Evolutionary conservation across 2,797 vertebrate genomes (phyloP), one percentile per base, ranked within the genome.

Genomic region (Manis pentadactyla): DNA sequence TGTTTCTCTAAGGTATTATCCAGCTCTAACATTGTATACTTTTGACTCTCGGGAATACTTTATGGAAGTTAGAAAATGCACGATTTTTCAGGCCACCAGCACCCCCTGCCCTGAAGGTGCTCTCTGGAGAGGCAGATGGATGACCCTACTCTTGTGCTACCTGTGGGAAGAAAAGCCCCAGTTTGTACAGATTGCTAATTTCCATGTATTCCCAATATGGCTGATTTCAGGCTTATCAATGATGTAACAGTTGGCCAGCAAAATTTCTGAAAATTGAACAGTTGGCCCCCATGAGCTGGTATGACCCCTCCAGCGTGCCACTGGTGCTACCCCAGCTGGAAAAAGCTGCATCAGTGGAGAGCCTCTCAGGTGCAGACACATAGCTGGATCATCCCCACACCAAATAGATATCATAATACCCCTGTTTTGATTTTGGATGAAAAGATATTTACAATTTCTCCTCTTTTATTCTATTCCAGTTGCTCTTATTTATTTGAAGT

Each of bases 401-500:
- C 46, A 79, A 19, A 61, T 27, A 19, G n/a, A 8, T n/a, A 46
- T 25, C 17, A 31, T 49, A 39, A 57, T 63, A 69, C 17, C 7
- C 19, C 27, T 92, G 29, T 78, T 89, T 96, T 59, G 68, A 29
- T 90, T 92, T 82, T 68, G 51, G 10, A 79, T 87, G 18, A 89
- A 85, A 90, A 84, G 19, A 69, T 87, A 93, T 89, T 73, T 68
- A 93, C 13, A 93, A 57, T 13, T 90, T 83, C 23, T 74, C 37
- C 21, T 93, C 46, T 93, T 91, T 83, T 49, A 79, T 90, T 94
- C 59, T 91, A n/a, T 5, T 78, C 51, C n/a, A 93, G 29, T 73
- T 64, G 46, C 27, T 74, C 14, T 53, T 93, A 79, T 93, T 93
- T 94, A 84, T 83, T 55, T 91, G 42, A 96, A 75, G n/a, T 63